Evolutionary conservation across 1,140 invertebrate genomes (phyloP).

Genomic region (Matsumurasca onukii): DNA sequence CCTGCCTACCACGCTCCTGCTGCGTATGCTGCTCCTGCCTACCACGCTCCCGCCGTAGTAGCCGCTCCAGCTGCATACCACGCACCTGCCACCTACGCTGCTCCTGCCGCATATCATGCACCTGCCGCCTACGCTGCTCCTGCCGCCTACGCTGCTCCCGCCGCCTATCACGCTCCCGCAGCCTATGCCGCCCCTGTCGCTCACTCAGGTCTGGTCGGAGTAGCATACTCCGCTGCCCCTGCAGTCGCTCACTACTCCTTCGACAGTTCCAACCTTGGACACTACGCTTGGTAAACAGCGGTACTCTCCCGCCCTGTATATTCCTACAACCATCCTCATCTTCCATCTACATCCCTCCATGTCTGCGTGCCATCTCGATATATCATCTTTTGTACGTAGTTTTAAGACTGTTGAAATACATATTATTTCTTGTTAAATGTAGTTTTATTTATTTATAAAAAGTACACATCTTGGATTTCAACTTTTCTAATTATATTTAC

Average conservation of each 20-base stretch:
- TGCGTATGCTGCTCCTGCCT: slow-evolving; percentile 35
- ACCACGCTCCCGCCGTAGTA: slow-evolving; percentile 33
- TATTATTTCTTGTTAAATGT: too few relatives aligned
- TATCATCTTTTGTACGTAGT: too few relatives aligned
- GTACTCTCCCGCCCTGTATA: background rate
- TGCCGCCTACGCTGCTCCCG: slow-evolving; percentile 35
- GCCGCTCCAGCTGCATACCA: slow-evolving; percentile 41
- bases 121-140: slow-evolving; percentile 35
- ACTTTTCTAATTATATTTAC: too few relatives aligned
- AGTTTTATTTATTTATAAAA: too few relatives aligned
- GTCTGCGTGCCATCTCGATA: background rate
- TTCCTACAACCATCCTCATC: background rate
- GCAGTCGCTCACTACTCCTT: slow-evolving; percentile 41
- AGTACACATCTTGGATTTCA: too few relatives aligned
- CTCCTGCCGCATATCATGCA: slow-evolving; percentile 28
- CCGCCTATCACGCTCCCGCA: slow-evolving; percentile 33
- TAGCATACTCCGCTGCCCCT: slow-evolving; percentile 41
- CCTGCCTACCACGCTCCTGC: slow-evolving; percentile 37
- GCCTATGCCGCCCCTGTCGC: slow-evolving; percentile 34
- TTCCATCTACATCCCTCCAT: background rate
- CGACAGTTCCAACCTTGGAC: slow-evolving; percentile 39
- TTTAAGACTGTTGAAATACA: too few relatives aligned
- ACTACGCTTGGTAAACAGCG: slow-evolving; percentile 43
- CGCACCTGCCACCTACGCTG: slow-evolving; percentile 38
- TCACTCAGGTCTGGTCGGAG: slow-evolving; percentile 38